Evolutionary conservation across 2,888 invertebrate species (phyloP), one percentile per base, ranked within the genome.

Genomic region (Chloroclysta siterata): DNA sequence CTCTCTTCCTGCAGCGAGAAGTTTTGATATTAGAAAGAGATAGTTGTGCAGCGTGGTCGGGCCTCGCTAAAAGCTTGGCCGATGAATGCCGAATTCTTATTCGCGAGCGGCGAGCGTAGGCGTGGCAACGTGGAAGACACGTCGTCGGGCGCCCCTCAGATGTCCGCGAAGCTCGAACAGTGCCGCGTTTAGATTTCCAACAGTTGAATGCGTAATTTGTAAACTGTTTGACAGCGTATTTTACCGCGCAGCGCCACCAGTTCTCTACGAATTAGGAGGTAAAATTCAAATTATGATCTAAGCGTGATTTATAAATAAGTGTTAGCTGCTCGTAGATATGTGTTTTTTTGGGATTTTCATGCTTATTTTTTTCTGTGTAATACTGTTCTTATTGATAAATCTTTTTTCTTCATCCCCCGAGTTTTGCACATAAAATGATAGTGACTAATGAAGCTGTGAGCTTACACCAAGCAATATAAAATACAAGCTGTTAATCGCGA

Each of bases 151-250:
- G 84, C 81, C 83, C 86, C 82, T 85, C 85, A 85, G 87, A 86
- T 82, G 85, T 85, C 86, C 69, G 81, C 82, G 81, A 80, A 76
- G 69, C 76, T 78, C 74, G 77, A 81, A 80, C 90, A 90, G 91
- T 89, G 77, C 84, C 86, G 88, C 81, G 88, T 81, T 81, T 79
- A 79, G 83, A 81, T 81, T 84, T 81, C 85, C 81, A 90, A 89
- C 91, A 91, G 92, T 89, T 90, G 89, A 89, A 90, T 89, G 87
- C 89, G 88, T 84, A 10, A 82, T 87, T 60, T 87, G 85, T 85
- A 82, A 78, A 85, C 86, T 79, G 86, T 84, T 83, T 85, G 84
- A 83, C 87, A 85, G 82, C 80, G 83, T 78, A 81, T 75, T 79
- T 77, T 78, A 76, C 83, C 84, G 82, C 82, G 88, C 87, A 84